Evolutionary conservation across 1,140 invertebrate species (phyloP), one percentile per base, ranked within the genome.

Genomic region (Ceratina calcarata): DNA sequence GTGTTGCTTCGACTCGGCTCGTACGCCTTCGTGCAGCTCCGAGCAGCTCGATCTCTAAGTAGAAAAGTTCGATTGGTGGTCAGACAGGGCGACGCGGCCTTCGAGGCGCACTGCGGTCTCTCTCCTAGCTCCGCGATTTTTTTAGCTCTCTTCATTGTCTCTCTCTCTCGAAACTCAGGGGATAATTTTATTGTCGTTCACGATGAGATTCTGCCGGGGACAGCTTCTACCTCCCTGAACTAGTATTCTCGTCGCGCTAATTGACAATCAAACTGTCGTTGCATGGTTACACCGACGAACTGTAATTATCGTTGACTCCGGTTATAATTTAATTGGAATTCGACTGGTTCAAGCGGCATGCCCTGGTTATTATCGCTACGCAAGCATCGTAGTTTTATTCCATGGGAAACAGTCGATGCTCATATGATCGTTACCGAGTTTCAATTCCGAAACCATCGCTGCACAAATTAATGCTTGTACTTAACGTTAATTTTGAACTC

Each of bases 1-100:
- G 83, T 86, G 84, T 86, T 86, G 84, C 84, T 81, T 85, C 83
- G 58, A 73, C 68, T 69, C 16, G 18, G 27, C 65, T 75, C 77
- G 72, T 71, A 51, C 55, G 49, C 53, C 51, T 51, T 80, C 75
- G 74, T 22, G 15, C 18, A 37, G 53, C 57, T 78, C 72, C 78
- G 49, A n/a, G 8, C 13, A 27, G 61, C 22, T 18, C 66, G 66
- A 64, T 78, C 49, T 73, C 57, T 57, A 71, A 83, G 76, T 80
- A 80, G 83, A 84, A 83, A 80, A 83, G 81, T 80, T 83, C 20
- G 68, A 68, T 69, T 83, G 53, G 61, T 73, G 53, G 70, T 66
- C 77, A 79, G 77, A 79, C 69, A 72, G 60, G 67, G 67, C 57
- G 75, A 53, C 67, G 75, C 67, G 75, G 57, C 75, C 57, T 78